Evolutionary conservation across 2,797 vertebrate species (phyloP), one percentile per base, ranked within the genome.

Genomic region (Sternarchorhynchus goeldii): DNA sequence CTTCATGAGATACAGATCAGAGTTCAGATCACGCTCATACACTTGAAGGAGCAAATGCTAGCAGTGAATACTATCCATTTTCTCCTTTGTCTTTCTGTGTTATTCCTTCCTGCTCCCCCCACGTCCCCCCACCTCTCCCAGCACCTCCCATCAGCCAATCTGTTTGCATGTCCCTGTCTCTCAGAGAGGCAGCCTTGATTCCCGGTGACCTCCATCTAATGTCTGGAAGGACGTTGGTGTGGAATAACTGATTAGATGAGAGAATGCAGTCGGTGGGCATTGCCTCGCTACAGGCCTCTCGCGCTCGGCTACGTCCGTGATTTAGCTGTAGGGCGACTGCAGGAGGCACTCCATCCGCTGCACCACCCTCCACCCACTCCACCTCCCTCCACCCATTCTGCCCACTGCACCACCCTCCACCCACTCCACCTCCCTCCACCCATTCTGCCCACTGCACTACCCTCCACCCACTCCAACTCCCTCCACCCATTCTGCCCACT

Each of bases 241-340:
- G 50, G 80, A 87, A 82, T 85, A 76, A 76, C 84, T 81, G 86
- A 88, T 86, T 66, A 86, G 82, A 50, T 82, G 81, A 18, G 73
- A 79, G 79, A 65, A 76, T 88, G 78, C 76, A 85, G 86, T 87
- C 84, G 82, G 41, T 31, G 10, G 64, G n/a, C 20, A 73, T 31
- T 55, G 45, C 70, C 78, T 73, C 71, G 56, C 53, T 36, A 31
- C 50, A 72, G 53, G 29, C 21, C 25, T 32, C 14, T 66, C 72
- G 25, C 32, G 56, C 32, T 6, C 6, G n/a, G 25, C 58, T 71
- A 74, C 80, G 75, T 50, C 45, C 45, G 12, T 2, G 45, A 50
- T 14, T 50, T 12, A 50, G 45, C 45, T 50, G 10, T 14, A 50
- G 45, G 8, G 14, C 14, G 12, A 12, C 10, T 12, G 45, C 12